Base-by-base conservation (phyloP, 2,113 vertebrate genomes). In the Arenaria interpres region DNA sequence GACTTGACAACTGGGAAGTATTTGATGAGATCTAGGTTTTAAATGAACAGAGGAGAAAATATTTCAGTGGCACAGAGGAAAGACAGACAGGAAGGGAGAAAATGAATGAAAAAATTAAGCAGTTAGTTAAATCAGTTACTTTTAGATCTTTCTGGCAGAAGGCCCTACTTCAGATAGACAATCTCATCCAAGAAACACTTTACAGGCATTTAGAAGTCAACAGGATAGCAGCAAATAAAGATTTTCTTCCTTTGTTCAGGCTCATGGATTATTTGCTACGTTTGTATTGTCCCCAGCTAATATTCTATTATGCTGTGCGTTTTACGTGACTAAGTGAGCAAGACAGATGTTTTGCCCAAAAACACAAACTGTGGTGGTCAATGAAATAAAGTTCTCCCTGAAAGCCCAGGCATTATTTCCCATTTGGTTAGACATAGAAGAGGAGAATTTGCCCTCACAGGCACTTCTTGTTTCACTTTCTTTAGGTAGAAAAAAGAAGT, bases 1-100 rank as follows among this genome's bases (percentile, higher is more conserved):
- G 96, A 90, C 97, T 96, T 94, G 97, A 98, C 97, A 98, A 95
- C 59, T 98, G 98, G 41, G 98, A 98, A 87, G 98, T 98, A 93
- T 98, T 98, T 91, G 98, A 98, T 95, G 98, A 98, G 91, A 98
- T 98, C 98, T 98, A 89, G 53, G 83, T 96, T 88, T 92, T 85
- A 97, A 97, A 98, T 27, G 95, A 97, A 91, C 30, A 96, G 53
- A 93, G 60, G 12, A 89, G 59, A 97, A 91, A 91, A 72, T n/a
- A 93, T 85, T 94, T 95, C 82, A 94, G 39, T 50, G 57, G 27
- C 23, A 71, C 19, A 33, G 5, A 77, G 21, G 66, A 79, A 86
- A 82, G 50, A 66, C 25, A 81, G 69, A 64, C 51, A 91, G 27
- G 30, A 90, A 81, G 12, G 20, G 17, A 51, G 33, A 68, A 79